Base-by-base conservation (phyloP, 2,113 vertebrate genomes). In the Chionis minor region DNA sequence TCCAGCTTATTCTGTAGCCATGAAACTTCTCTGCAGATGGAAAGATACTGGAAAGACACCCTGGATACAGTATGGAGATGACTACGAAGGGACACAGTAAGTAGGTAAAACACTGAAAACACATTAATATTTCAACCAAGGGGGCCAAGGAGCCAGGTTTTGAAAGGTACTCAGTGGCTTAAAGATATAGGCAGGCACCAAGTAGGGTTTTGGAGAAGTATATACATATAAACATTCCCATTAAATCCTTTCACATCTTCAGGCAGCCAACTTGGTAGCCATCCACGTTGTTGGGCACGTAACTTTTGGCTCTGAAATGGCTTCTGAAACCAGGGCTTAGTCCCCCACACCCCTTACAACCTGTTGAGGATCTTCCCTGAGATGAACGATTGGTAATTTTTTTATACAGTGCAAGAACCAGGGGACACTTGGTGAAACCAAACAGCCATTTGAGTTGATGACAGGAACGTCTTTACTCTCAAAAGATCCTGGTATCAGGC, bases 71-170 rank as follows among this genome's bases (percentile, higher is more conserved):
- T 32, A 67, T 2, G 22, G 38, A 88, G 28, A 42, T 35, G 22
- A 59, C 33, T 42, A 71, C 0, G 0, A 79, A 75, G 70, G 26
- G 42, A 85, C 21, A 38, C 0, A 0, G 8, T 9, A 89, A 38
- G 21, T 8, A 72, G 33, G 18, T 56, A 63, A 40, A 91, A 55
- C 54, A 61, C 8, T 61, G 54, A 90, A 81, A 91, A 66, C 4
- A 70, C 19, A 54, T 4, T 2, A 82, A 54, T 6, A 33, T 47
- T 91, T 82, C 69, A 80, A 72, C 17, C 27, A 56, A 52, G 6
- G 5, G 33, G 21, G 6, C 7, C 27, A 59, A 82, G 15, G 7
- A 13, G 9, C 3, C n/a, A 78, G 27, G 30, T 51, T 74, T 90
- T 62, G 47, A 81, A 80, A 91, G 14, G 35, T 42, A 80, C 5